These are phyloP conservation scores for Allolobophora icterica DNA, from an alignment of 2,888 invertebrate genomes.

Conservation along the genomic window DNA sequence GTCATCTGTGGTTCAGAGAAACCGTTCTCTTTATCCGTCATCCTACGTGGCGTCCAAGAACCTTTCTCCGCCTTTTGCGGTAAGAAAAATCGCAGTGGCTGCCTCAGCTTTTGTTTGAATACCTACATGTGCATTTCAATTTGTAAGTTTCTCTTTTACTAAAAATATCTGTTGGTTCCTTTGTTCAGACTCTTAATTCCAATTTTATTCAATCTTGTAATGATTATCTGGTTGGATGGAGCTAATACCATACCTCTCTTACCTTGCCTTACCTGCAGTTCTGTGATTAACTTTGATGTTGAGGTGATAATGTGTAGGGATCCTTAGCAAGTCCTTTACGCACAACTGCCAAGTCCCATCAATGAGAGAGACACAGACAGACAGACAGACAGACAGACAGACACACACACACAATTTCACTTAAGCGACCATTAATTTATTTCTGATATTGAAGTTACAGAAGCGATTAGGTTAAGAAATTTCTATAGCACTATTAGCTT, in stretches of 20 bases:
- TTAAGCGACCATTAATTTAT: too few species aligned
- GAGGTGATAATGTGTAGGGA: neutral
- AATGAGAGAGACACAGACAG: too few species aligned
- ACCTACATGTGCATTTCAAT: neutral
- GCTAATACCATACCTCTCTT: neutral
- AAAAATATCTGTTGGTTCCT: neutral
- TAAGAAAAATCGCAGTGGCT: neutral
- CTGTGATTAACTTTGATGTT: neutral
- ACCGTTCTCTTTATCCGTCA: neutral
- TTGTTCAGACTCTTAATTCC: neutral
- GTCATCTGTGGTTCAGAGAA: conserved; percentile 12
- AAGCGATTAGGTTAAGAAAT: neutral
- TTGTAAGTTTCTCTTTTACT: neutral
- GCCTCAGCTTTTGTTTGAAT: neutral
- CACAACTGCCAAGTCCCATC: too few species aligned
- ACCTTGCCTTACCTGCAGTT: neutral
- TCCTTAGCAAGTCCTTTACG: too few species aligned
- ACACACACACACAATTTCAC: too few species aligned
- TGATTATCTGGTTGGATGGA: neutral
- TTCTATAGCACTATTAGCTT: neutral
- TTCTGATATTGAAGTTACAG: too few species aligned
- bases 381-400: too few species aligned
- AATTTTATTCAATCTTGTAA: neutral
- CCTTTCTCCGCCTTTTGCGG: conserved; percentile 14
- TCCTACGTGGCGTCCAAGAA: neutral